These are phyloP conservation scores for Trimorus sp. DNA, from an alignment of 2,888 invertebrate genomes.

Conservation along the genomic window DNA sequence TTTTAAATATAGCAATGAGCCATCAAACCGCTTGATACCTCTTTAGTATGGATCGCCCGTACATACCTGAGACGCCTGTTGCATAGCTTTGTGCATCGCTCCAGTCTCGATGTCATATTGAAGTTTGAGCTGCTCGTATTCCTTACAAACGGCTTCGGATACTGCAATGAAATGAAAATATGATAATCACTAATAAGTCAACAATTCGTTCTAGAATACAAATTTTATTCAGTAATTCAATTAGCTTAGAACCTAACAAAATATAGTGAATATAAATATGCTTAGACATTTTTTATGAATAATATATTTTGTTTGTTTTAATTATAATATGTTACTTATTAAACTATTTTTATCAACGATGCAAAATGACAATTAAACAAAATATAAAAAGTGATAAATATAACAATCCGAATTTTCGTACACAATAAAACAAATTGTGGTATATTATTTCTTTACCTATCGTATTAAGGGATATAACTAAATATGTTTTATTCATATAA, in stretches of 20 bases:
- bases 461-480: no score
- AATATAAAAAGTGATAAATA: no score
- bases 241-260: not conserved
- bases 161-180: slow-evolving; percentile 79
- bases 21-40: no score
- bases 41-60: slow-evolving; percentile 6
- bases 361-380: no score
- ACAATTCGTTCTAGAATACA: not conserved
- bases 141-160: slow-evolving; percentile 88
- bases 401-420: no score
- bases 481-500: no score
- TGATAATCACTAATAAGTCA: not conserved
- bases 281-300: not conserved
- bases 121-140: slow-evolving; percentile 88
- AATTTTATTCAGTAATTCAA: not conserved
- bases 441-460: no score
- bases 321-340: not conserved
- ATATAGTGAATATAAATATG: not conserved
- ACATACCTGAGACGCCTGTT: slow-evolving; percentile 83
- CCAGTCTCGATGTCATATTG: slow-evolving; percentile 89
- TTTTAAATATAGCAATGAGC: no score
- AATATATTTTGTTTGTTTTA: not conserved
- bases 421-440: no score
- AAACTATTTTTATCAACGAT: no score
- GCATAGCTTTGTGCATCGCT: slow-evolving; percentile 89